A percentile compares a stretch with the other conserved stretches of the same genome.
These are phyloP conservation scores for Pandion haliaetus DNA, from an alignment of 2,113 vertebrate species.

Conservation along the genomic window DNA sequence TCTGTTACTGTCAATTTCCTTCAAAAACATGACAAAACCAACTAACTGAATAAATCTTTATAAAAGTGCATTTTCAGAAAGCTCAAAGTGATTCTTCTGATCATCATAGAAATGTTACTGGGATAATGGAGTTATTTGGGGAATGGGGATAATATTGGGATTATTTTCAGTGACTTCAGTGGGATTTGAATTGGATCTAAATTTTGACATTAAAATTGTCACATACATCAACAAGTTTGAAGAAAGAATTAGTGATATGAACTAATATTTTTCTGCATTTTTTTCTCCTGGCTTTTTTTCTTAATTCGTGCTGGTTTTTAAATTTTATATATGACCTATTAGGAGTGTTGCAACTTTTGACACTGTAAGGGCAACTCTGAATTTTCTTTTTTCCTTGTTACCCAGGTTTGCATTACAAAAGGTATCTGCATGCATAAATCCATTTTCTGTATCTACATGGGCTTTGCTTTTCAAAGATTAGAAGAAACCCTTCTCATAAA, in stretches of 20 bases:
- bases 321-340: neutral
- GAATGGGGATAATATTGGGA: neutral
- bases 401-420: neutral
- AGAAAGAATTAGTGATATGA: neutral
- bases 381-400: neutral
- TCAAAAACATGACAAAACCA: neutral
- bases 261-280: neutral
- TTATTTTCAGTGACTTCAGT: neutral
- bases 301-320: neutral
- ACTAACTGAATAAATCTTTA: neutral
- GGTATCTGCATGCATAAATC: neutral
- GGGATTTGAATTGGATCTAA: neutral
- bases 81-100: too few species aligned
- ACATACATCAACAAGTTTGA: neutral
- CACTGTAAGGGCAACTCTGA: neutral
- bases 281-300: neutral
- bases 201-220: neutral
- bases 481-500: neutral
- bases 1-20: neutral
- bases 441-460: neutral
- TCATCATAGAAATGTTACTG: too few species aligned
- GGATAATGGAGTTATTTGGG: neutral
- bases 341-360: neutral
- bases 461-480: neutral
- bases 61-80: too few species aligned